Conservation (phyloP, 2,797 vertebrate genomes). For the Allobates femoralis region DNA sequence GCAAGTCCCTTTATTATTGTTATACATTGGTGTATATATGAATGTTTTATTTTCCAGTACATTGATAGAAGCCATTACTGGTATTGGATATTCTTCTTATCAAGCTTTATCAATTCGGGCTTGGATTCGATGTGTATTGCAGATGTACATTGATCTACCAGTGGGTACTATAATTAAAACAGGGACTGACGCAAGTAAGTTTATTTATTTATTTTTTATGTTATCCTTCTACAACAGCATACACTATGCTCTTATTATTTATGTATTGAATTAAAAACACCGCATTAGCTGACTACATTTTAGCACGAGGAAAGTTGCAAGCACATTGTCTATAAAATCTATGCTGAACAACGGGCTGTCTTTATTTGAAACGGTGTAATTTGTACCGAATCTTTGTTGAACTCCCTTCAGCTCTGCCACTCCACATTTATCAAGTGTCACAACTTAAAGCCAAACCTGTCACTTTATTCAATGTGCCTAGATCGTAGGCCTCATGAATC, state of each 20-base stretch:
- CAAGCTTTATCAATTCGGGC: slow-evolving; percentile 87
- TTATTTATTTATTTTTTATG: not conserved
- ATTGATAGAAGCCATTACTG: slow-evolving; percentile 79
- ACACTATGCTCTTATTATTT: not conserved
- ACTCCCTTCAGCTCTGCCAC: too few relatives aligned
- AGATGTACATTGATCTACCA: slow-evolving; percentile 88
- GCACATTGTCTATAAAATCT: too few relatives aligned
- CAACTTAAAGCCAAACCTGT: too few relatives aligned
- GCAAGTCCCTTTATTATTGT: not conserved
- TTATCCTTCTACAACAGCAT: not conserved
- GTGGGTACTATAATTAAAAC: slow-evolving; percentile 74
- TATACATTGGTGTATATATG: not conserved
- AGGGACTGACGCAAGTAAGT: slow-evolving; percentile 69
- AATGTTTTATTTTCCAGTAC: slow-evolving; percentile 72
- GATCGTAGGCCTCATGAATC: too few relatives aligned
- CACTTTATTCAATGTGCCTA: too few relatives aligned
- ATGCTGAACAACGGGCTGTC: too few relatives aligned
- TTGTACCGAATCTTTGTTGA: too few relatives aligned
- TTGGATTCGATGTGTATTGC: slow-evolving; percentile 93
- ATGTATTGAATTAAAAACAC: too few relatives aligned
- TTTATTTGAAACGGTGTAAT: too few relatives aligned
- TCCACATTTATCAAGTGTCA: too few relatives aligned
- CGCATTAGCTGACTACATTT: too few relatives aligned
- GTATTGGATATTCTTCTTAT: slow-evolving; percentile 76
- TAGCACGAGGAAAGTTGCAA: too few relatives aligned